Evolutionary conservation across 1,140 invertebrate species (phyloP), one percentile per base, ranked within the genome.

Genomic region (Aphaenogaster rudis): DNA sequence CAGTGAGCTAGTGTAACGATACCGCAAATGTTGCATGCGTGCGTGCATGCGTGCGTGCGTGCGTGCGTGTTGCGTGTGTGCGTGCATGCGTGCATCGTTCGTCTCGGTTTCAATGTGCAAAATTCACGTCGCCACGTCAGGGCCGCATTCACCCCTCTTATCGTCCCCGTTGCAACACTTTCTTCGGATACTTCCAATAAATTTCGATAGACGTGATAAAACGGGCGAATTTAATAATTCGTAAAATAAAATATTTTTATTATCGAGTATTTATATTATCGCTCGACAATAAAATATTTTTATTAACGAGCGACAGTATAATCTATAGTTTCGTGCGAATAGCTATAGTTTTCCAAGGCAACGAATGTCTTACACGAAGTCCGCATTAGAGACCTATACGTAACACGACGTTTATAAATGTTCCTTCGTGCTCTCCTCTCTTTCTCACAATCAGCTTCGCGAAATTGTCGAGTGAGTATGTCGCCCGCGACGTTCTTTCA

Each of bases 21-120:
- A 76, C 72, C 72, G 72, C 72, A 59, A 77, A 77, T 59, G 54
- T 77, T 77, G 33, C 72, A 7, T 39, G 33, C 9, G 28, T 57
- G 50, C 50, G 28, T 36, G 17, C 33, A 0, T 36, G 5, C 33
- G 28, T 36, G 6, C 1, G 7, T 28, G 3, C 15, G 21, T 21
- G 21, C 21, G 21, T 48, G 1, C 8, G 45, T 52, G 28, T 9
- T 72, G 13, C 48, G 28, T 52, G 28, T 13, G 28, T 69, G 17
- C 17, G 72, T 76, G 50, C 11, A n/a, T 57, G 17, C 9, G 50
- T 77, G 69, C 54, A 15, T 74, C 39, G n/a, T 9, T 21, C 48
- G 33, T 15, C 36, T 76, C n/a, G n/a, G 52, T 45, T 9, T 57
- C 72, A 11, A 21, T 17, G 59, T 11, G 59, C 59, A 64, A 39